A percentile compares a stretch with the other conserved stretches of the same genome.
Evolutionary conservation across 1,140 invertebrate species (phyloP).

Genomic region (Lepidurus couesii): DNA sequence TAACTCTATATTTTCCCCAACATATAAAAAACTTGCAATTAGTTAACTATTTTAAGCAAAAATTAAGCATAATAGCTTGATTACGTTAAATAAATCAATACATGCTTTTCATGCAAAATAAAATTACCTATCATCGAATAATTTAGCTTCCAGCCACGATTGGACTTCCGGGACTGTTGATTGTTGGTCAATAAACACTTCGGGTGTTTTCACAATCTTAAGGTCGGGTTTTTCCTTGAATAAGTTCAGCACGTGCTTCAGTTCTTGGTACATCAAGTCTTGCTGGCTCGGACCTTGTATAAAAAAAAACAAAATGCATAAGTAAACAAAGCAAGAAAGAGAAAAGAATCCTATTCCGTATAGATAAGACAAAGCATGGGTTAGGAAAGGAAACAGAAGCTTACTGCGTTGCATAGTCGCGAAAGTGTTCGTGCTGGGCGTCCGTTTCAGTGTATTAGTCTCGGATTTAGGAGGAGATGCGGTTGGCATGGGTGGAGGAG

Average conservation of each 20-base stretch:
- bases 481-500: slow-evolving; percentile 34
- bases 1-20: slow-evolving; percentile 44
- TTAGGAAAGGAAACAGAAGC: background rate
- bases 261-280: slow-evolving; percentile 60
- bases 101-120: slow-evolving; percentile 17
- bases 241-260: slow-evolving; percentile 57
- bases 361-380: background rate
- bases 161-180: slow-evolving; percentile 61
- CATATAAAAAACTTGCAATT: slow-evolving; percentile 23
- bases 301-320: background rate
- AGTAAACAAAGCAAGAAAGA: background rate
- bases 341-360: background rate
- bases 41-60: background rate
- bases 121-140: slow-evolving; percentile 56
- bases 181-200: slow-evolving; percentile 61
- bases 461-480: slow-evolving; percentile 16
- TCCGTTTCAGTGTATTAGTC: background rate
- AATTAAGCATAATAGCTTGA: background rate
- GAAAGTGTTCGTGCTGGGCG: background rate
- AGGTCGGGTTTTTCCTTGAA: slow-evolving; percentile 55
- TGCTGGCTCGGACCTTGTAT: slow-evolving; percentile 36
- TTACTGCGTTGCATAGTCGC: background rate
- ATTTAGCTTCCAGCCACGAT: slow-evolving; percentile 67
- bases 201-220: slow-evolving; percentile 58
- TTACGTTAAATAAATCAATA: slow-evolving; percentile 15